phyloP scores from a whole-genome alignment of 2,888 invertebrate species.

The Netelia fuscicornis region DNA sequence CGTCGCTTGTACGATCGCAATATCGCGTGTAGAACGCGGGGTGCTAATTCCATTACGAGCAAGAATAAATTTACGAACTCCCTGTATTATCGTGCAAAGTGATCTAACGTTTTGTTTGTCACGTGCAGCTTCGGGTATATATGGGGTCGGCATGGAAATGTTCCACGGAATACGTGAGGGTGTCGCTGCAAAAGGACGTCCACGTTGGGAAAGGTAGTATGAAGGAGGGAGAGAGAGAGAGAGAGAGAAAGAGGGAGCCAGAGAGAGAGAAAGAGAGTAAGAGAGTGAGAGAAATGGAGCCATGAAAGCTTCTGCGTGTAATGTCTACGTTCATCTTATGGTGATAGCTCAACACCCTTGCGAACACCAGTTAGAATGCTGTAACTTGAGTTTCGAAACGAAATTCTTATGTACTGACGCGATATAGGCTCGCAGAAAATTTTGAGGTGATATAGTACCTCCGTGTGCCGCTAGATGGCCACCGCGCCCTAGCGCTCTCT shows the following conservation, averaged over 20 bases:
- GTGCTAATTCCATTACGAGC: constrained; percentile 78
- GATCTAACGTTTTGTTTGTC: constrained; percentile 66
- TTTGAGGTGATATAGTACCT: no score
- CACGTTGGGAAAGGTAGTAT: background rate
- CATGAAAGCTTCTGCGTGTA: background rate
- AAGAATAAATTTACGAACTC: constrained; percentile 76
- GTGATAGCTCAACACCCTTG: background rate
- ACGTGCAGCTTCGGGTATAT: constrained; percentile 46
- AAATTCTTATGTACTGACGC: background rate
- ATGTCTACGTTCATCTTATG: constrained; percentile 5
- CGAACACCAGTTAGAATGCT: constrained; percentile 5
- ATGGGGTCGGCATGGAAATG: constrained; percentile 1
- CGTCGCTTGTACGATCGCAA: constrained; percentile 74
- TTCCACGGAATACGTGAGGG: constrained; percentile 9
- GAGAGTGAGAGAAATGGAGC: background rate
- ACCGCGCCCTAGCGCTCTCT: no score
- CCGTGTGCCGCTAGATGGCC: no score
- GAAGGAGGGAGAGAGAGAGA: background rate
- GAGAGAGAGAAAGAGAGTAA: background rate
- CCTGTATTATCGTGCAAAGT: constrained; percentile 64
- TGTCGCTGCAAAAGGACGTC: background rate
- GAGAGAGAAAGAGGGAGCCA: background rate
- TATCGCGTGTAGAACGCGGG: constrained; percentile 75
- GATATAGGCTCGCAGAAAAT: no score
- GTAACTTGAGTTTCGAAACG: background rate